Evolutionary conservation across 2,113 vertebrate genomes (phyloP).

Genomic region (Dasyornis broadbenti): DNA sequence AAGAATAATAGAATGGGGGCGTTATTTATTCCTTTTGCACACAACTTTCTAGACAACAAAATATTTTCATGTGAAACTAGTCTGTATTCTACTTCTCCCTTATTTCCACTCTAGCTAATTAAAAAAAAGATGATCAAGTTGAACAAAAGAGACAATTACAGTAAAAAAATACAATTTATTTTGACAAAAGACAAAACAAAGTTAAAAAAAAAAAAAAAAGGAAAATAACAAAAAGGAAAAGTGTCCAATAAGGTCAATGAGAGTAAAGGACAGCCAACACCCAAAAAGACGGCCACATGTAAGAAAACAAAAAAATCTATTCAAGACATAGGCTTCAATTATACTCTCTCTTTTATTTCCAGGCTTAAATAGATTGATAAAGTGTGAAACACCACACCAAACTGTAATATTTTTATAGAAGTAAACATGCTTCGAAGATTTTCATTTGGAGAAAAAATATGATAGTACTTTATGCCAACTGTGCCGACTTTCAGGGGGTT

Average conservation of each 20-base stretch:
- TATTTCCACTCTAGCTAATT: not conserved
- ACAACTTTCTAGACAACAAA: not conserved
- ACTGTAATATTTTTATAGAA: constrained; percentile 26
- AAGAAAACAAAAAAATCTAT: not conserved
- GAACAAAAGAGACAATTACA: constrained; percentile 16
- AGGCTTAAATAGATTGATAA: constrained; percentile 23
- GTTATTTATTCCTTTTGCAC: not conserved
- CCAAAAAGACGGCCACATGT: not conserved
- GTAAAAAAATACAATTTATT: constrained; percentile 48
- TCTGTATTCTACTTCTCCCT: not conserved
- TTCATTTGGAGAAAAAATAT: constrained; percentile 45
- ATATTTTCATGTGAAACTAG: not conserved
- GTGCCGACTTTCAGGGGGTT: not conserved
- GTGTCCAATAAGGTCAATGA: not conserved
- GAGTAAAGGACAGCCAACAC: not conserved
- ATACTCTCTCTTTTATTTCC: constrained; percentile 15
- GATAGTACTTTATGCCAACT: constrained; percentile 13
- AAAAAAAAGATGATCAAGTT: not conserved
- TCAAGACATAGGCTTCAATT: constrained; percentile 3
- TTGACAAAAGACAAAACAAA: constrained; percentile 20
- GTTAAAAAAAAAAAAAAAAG: not conserved
- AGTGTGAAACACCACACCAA: constrained; percentile 16
- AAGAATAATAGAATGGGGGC: not conserved
- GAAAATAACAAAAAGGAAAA: not conserved
- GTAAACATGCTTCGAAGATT: not conserved